Evolutionary conservation across 2,888 invertebrate genomes (phyloP).

Genomic region (Amiota communis): DNA sequence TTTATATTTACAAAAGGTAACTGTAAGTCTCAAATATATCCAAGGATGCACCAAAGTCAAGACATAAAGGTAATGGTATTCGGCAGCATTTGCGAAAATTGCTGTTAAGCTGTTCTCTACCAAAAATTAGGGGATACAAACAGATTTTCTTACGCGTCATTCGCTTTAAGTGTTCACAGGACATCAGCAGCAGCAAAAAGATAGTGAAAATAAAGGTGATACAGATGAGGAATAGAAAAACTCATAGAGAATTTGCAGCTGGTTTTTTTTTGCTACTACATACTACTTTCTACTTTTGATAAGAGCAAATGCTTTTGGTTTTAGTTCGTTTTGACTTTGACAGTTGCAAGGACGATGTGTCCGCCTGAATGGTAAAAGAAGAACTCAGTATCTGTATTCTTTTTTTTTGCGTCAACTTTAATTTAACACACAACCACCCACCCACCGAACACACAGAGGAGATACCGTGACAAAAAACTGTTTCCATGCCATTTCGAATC

Average conservation of each 20-base stretch:
- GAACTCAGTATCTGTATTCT: not conserved
- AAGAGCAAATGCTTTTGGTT: constrained; percentile 14
- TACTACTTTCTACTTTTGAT: constrained; percentile 9
- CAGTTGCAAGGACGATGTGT: constrained; percentile 15
- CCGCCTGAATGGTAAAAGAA: not conserved
- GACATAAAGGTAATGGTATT: not conserved
- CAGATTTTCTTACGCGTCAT: constrained; percentile 22
- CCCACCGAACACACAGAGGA: not conserved
- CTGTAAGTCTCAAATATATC: not conserved
- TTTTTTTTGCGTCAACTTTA: not conserved
- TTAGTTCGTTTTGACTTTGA: constrained; percentile 18
- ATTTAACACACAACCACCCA: not conserved
- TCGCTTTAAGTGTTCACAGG: constrained; percentile 25
- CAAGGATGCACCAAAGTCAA: not conserved
- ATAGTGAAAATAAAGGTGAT: not conserved
- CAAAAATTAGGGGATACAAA: not conserved
- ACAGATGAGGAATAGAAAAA: too few species aligned
- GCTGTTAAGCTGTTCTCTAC: constrained; percentile 11
- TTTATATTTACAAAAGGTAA: constrained; percentile 9
- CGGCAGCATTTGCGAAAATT: not conserved
- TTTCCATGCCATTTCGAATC: constrained; percentile 27
- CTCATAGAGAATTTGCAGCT: not conserved
- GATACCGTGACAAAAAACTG: not conserved
- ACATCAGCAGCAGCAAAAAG: constrained; percentile 10
- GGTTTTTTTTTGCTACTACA: not conserved